A percentile compares a stretch with the other conserved stretches of the same genome.
Evolutionary conservation across 2,113 vertebrate species (phyloP).

Genomic region (Colaptes auratus): DNA sequence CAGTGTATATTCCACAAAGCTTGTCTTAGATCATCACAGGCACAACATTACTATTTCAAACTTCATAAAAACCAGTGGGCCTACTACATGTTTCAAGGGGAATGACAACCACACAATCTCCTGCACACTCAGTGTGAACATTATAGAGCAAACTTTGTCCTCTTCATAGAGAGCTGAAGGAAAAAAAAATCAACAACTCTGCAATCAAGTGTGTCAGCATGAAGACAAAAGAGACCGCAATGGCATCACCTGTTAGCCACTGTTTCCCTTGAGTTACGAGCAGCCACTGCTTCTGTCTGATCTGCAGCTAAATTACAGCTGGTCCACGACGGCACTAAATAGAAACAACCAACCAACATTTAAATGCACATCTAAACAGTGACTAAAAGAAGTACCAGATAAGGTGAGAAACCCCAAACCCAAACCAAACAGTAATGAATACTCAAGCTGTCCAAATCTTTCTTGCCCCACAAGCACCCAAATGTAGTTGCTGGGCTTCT

Average conservation of each 20-base stretch:
- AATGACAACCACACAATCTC: neutral
- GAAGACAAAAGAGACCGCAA: neutral
- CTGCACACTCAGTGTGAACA: neutral
- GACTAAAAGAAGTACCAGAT: neutral
- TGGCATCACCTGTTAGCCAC: conserved; percentile 84
- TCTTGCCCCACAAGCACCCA: neutral
- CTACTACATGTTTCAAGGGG: neutral
- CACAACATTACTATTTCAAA: neutral
- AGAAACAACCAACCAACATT: conserved; percentile 39
- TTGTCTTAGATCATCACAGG: neutral
- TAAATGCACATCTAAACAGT: neutral
- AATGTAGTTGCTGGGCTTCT: neutral
- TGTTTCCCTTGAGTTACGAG: conserved; percentile 75
- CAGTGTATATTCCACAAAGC: neutral
- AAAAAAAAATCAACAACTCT: neutral
- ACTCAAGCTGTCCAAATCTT: neutral
- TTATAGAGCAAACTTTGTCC: neutral
- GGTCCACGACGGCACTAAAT: conserved; percentile 85
- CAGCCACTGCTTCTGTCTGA: conserved; percentile 63
- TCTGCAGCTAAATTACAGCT: conserved; percentile 31
- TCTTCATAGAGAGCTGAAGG: neutral
- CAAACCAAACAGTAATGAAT: neutral
- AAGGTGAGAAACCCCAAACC: neutral
- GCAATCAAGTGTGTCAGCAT: neutral
- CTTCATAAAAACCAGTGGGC: neutral